These are phyloP conservation scores for Geococcyx californianus DNA, from an alignment of 2,113 vertebrate genomes.

Conservation along the genomic window DNA sequence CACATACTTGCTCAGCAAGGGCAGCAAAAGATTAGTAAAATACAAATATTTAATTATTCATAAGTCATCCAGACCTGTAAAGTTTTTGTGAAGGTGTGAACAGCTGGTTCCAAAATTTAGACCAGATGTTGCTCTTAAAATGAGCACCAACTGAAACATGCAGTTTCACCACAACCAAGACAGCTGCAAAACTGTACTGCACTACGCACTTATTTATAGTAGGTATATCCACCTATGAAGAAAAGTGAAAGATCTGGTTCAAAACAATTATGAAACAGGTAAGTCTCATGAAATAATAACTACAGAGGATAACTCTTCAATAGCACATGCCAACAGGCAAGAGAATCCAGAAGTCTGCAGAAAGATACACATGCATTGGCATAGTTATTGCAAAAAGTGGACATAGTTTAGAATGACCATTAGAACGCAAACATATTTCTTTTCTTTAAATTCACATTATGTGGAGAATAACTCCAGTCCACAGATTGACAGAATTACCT, in stretches of 20 bases:
- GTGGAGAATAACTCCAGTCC: background rate
- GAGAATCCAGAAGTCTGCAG: background rate
- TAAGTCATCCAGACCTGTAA: conserved; percentile 30
- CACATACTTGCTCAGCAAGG: background rate
- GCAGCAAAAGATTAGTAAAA: conserved; percentile 12
- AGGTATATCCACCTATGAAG: background rate
- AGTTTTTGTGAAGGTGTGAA: conserved; percentile 57
- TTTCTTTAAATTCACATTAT: background rate
- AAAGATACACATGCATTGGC: background rate
- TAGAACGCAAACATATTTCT: background rate
- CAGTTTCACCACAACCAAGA: conserved; percentile 14
- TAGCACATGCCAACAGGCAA: background rate
- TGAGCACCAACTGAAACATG: conserved; percentile 24
- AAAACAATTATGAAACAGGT: conserved; percentile 21
- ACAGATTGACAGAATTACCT: background rate
- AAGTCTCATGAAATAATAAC: background rate
- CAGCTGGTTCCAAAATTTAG: conserved; percentile 56
- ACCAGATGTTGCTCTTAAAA: conserved; percentile 59
- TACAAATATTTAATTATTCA: conserved; percentile 54
- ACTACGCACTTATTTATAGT: conserved; percentile 18
- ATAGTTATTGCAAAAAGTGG: background rate
- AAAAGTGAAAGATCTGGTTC: conserved; percentile 48
- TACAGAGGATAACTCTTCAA: background rate
- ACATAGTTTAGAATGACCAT: background rate
- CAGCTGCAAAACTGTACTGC: background rate